Conservation (phyloP, 2,113 vertebrate species). For the Grammomys dolichurus region DNA sequence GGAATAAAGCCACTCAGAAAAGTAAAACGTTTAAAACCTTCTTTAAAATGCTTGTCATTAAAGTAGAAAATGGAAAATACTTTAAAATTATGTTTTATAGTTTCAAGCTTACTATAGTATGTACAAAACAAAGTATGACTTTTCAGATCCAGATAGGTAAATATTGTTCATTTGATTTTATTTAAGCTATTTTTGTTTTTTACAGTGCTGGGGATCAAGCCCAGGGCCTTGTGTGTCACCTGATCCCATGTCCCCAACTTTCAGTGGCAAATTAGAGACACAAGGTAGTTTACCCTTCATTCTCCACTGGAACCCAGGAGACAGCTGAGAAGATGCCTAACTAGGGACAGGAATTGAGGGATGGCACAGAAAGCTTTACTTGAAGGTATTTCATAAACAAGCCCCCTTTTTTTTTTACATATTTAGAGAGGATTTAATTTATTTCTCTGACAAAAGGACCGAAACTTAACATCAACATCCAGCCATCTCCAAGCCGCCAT, state of each 20-base stretch:
- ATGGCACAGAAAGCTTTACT: conserved; percentile 43
- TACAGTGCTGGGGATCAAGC: background rate
- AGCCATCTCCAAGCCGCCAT: background rate
- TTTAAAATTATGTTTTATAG: conserved; percentile 15
- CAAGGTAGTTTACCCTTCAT: background rate
- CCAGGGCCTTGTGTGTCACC: background rate
- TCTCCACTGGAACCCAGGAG: background rate
- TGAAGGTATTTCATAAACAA: conserved; percentile 51
- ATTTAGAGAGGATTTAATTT: conserved; percentile 53
- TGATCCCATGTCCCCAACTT: background rate
- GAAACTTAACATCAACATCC: conserved; percentile 38
- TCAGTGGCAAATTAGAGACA: conserved; percentile 29
- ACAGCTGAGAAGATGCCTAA: conserved; percentile 3
- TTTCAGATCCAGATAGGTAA: conserved; percentile 51
- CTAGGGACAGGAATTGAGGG: background rate
- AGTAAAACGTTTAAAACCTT: background rate
- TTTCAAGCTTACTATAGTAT: conserved; percentile 64
- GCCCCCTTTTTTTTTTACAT: conserved; percentile 41
- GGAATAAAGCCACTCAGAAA: background rate
- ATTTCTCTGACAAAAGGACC: conserved; percentile 46
- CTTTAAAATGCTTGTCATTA: background rate
- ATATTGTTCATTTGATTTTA: conserved; percentile 30
- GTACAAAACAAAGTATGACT: conserved; percentile 42
- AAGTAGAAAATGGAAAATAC: background rate
- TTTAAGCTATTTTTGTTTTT: background rate